phyloP scores from a whole-genome alignment of 2,797 vertebrate species.

The Scyliorhinus canicula region DNA sequence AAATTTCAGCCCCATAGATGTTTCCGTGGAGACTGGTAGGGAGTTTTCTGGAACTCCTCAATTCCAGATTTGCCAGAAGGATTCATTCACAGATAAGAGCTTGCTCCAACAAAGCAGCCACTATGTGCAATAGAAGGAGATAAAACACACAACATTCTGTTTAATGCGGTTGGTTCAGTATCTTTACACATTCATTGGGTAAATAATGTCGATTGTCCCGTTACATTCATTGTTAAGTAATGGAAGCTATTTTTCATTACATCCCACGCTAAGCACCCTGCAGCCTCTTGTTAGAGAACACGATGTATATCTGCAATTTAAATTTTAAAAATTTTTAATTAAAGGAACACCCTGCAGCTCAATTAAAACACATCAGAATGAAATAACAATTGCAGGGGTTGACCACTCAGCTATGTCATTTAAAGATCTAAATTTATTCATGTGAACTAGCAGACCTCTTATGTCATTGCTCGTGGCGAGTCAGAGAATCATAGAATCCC shows the following conservation, averaged over 20 bases:
- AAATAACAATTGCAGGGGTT: neutral
- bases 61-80: conserved; percentile 35
- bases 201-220: neutral
- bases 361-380: neutral
- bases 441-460: neutral
- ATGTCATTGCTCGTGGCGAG: neutral
- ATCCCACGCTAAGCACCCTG: neutral
- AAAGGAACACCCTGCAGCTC: neutral
- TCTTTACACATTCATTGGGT: neutral
- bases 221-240: conserved; percentile 4
- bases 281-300: neutral
- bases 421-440: neutral
- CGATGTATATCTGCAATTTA: neutral
- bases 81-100: conserved; percentile 35
- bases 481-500: too few relatives aligned
- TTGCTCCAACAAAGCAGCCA: conserved; percentile 35
- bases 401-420: neutral
- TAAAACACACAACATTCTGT: neutral
- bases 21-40: conserved; percentile 37
- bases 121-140: neutral
- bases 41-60: conserved; percentile 36
- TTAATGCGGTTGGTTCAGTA: neutral
- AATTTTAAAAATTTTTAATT: neutral
- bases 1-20: conserved; percentile 38
- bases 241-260: neutral